Evolutionary conservation across 2,888 invertebrate genomes (phyloP), one percentile per base, ranked within the genome.

Genomic region (Drosophila cognata): DNA sequence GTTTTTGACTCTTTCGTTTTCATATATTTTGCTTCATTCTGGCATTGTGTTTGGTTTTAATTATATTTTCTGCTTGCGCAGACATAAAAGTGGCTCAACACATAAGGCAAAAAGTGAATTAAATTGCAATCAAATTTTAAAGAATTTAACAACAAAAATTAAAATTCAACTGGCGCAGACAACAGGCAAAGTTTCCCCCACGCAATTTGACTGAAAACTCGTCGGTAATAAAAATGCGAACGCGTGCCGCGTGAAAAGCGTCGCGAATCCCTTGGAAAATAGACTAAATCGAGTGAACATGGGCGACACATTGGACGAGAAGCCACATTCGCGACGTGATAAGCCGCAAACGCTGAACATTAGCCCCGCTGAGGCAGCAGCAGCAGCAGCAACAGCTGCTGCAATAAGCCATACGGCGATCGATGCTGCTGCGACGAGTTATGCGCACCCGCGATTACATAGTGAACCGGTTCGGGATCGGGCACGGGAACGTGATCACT

Each of bases 261-360:
- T 33, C 41, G 46, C 2, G 36, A 18, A 31, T 46, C 11, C 43
- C 38, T 56, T 38, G 28, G 8, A 38, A 56, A 29, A 25, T 55
- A 36, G 25, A 58, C 18, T n/a, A 25, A 33, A 66, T 51, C 31
- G 18, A 35, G 52, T 16, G 31, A 78, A 53, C 77, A 92, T 92
- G 92, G 91, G 86, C 76, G 91, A 92, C 46, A 88, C 89, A 38
- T 77, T 89, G 71, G 88, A 91, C 50, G 79, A 88, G n/a, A 58
- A 81, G n/a, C 68, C 82, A 56, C 69, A 72, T 50, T 67, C 83
- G 79, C 91, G 86, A 36, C 91, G 89, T 72, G 92, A 91, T 60
- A 92, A 92, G 63, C 92, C 92, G 31, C 92, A 92, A 76, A 88
- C 85, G 25, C 76, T 92, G 56, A 81, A 82, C 55, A 90, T 91